These are phyloP conservation scores for Urocyon cinereoargenteus DNA, from an alignment of 2,797 vertebrate species.

Conservation along the genomic window DNA sequence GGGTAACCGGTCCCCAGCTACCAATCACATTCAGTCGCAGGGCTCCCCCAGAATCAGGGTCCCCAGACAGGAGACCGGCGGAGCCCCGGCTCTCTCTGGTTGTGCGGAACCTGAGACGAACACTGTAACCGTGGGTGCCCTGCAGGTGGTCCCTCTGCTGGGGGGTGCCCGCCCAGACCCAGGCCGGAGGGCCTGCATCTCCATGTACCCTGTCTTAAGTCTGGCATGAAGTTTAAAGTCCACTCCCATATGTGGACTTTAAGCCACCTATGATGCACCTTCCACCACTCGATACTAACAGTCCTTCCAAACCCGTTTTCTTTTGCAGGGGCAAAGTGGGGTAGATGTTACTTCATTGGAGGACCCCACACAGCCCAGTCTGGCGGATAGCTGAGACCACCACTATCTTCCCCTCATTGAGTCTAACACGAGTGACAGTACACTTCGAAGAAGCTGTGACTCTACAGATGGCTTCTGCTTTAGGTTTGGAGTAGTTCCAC, in stretches of 20 bases:
- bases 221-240: conserved; percentile 28
- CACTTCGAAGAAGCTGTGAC: background rate
- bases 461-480: background rate
- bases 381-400: background rate
- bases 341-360: background rate
- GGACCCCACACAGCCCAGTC: background rate
- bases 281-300: background rate
- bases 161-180: accelerated
- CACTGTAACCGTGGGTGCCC: accelerated
- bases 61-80: background rate
- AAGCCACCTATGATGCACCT: background rate
- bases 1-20: background rate
- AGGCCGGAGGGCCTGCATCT: accelerated
- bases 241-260: background rate
- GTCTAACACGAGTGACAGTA: background rate
- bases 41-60: background rate
- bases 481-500: background rate
- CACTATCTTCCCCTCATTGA: background rate
- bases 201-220: conserved; percentile 53
- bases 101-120: conserved; percentile 73
- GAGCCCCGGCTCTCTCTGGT: conserved; percentile 55
- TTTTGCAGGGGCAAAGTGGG: accelerated
- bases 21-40: background rate
- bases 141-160: accelerated
- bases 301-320: background rate